Evolutionary conservation across 2,113 vertebrate genomes (phyloP).

Genomic region (Brachypodius melanocephalos): DNA sequence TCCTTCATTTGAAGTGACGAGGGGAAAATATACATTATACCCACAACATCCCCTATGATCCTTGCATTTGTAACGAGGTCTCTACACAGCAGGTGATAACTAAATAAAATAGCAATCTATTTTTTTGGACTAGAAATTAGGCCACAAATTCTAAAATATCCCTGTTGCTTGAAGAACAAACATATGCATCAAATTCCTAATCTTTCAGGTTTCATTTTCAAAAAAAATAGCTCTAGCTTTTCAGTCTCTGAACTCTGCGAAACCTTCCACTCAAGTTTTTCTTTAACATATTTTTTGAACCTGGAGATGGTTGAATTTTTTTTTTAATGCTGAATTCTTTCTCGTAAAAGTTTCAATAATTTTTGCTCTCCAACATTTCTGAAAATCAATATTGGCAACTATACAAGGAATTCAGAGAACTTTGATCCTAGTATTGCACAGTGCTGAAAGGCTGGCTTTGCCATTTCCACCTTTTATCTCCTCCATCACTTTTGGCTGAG

Average conservation of each 20-base stretch:
- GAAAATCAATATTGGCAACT: background rate
- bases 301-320: background rate
- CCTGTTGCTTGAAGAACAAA: background rate
- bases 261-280: background rate
- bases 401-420: background rate
- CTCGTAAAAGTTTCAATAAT: background rate
- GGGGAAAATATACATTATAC: conserved; percentile 25
- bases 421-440: background rate
- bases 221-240: background rate
- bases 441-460: background rate
- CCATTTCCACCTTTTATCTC: background rate
- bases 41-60: conserved; percentile 19
- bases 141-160: background rate
- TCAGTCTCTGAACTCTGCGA: background rate
- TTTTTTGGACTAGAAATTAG: conserved; percentile 25
- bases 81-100: conserved; percentile 52
- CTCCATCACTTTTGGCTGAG: background rate
- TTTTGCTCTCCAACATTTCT: background rate
- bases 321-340: background rate
- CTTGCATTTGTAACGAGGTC: conserved; percentile 43
- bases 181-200: conserved; percentile 3
- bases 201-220: background rate
- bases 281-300: background rate
- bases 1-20: conserved; percentile 49
- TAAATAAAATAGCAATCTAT: conserved; percentile 49